Evolutionary conservation across 2,113 vertebrate genomes (phyloP).

Genomic region (Poeciliopsis occidentalis): DNA sequence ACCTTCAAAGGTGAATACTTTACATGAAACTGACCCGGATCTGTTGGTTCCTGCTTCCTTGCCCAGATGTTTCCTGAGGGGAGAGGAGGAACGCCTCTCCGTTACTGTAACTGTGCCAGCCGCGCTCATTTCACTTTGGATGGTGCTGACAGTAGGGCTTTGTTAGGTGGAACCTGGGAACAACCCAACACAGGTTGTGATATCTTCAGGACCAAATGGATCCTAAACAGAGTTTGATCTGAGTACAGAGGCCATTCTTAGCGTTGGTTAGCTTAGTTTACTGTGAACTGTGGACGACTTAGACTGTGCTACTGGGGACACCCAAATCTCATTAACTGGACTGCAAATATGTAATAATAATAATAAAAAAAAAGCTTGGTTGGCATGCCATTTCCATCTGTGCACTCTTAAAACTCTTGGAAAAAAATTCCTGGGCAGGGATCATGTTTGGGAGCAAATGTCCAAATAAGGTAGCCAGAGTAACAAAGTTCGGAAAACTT

Average conservation of each 20-base stretch:
- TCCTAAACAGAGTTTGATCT: neutral
- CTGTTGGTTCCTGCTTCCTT: constrained; percentile 58
- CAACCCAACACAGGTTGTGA: constrained; percentile 47
- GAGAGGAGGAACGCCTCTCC: constrained; percentile 45
- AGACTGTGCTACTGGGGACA: too few relatives aligned
- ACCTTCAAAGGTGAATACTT: constrained; percentile 47
- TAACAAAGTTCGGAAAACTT: neutral
- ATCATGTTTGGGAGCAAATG: neutral
- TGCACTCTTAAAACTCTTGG: neutral
- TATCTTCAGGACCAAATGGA: constrained; percentile 5
- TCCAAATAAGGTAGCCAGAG: neutral
- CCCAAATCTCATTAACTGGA: neutral
- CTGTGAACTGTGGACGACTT: too few relatives aligned
- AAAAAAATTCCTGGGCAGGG: neutral
- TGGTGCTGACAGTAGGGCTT: constrained; percentile 55
- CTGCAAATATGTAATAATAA: neutral
- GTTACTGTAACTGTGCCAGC: constrained; percentile 51
- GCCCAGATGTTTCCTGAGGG: constrained; percentile 79
- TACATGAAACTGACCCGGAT: constrained; percentile 30
- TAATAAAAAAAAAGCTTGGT: neutral
- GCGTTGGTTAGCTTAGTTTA: too few relatives aligned
- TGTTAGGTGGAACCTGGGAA: constrained; percentile 41
- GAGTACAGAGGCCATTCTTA: too few relatives aligned
- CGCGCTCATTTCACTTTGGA: constrained; percentile 36
- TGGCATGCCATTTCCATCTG: neutral